Conservation (phyloP, 2,797 vertebrate species). For the Micrastur ruficollis region DNA sequence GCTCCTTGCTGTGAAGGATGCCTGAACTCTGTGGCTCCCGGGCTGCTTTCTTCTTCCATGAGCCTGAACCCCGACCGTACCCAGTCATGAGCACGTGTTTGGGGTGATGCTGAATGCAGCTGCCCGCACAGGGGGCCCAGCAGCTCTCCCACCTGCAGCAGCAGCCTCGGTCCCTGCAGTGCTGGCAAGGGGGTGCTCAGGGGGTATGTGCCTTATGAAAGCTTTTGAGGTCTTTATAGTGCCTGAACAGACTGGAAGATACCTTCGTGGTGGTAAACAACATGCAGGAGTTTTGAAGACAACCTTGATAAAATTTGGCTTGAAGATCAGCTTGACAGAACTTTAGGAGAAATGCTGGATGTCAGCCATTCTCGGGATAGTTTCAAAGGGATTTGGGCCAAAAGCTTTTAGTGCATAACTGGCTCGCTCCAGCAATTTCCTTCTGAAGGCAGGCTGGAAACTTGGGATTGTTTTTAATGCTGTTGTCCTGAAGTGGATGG, state of each 20-base stretch:
- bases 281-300: not conserved
- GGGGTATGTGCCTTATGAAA: fast-evolving
- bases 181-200: not conserved
- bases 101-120: not conserved
- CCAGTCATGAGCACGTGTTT: fast-evolving
- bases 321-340: not conserved
- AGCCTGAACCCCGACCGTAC: fast-evolving
- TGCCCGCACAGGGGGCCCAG: not conserved
- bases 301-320: not conserved
- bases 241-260: not conserved
- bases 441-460: not conserved
- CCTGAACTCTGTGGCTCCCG: not conserved
- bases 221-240: not conserved
- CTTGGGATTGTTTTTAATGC: not conserved
- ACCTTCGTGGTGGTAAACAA: not conserved
- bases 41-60: not conserved
- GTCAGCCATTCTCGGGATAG: not conserved
- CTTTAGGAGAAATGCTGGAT: not conserved
- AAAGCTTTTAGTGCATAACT: not conserved
- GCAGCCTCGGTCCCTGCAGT: not conserved
- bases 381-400: not conserved
- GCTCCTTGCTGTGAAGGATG: not conserved
- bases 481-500: not conserved
- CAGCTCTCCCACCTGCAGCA: not conserved
- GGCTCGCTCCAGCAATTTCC: not conserved